Conservation (phyloP, 2,888 invertebrate genomes). For the Ypsolopha sequella region DNA sequence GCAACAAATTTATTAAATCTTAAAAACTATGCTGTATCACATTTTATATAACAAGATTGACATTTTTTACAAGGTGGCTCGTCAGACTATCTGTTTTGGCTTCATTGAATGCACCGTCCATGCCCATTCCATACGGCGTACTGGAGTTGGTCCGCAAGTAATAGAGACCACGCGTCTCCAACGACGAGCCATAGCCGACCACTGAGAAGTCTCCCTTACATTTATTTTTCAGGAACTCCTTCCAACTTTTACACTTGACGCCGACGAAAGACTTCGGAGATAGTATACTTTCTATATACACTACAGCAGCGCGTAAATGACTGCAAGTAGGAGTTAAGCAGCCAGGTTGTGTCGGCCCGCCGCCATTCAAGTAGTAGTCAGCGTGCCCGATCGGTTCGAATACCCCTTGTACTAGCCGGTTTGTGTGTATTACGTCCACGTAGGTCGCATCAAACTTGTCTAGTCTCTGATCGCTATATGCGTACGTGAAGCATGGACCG, state of each 20-base stretch:
- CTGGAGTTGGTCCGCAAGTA: conserved; percentile 47
- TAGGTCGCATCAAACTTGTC: conserved; percentile 54
- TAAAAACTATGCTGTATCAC: too few species aligned
- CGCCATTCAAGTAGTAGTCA: conserved; percentile 82
- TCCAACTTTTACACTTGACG: conserved; percentile 46
- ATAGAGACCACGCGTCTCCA: conserved; percentile 47
- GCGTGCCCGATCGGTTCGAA: conserved; percentile 75
- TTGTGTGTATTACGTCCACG: conserved; percentile 60
- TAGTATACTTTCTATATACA: conserved; percentile 51
- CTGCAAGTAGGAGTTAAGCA: conserved; percentile 69
- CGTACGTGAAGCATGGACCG: conserved; percentile 59
- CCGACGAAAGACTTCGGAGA: conserved; percentile 52
- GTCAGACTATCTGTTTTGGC: too few species aligned
- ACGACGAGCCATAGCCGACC: conserved; percentile 57
- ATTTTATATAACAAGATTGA: too few species aligned
- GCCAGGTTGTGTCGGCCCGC: conserved; percentile 78
- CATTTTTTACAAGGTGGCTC: too few species aligned
- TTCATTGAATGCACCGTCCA: conserved; percentile 32
- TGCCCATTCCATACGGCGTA: conserved; percentile 51
- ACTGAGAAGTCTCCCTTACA: conserved; percentile 46
- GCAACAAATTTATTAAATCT: too few species aligned
- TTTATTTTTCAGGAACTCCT: conserved; percentile 41
- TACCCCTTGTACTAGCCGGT: conserved; percentile 56
- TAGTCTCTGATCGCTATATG: conserved; percentile 48
- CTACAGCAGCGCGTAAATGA: conserved; percentile 54